Conservation (phyloP, 1,140 invertebrate species). For the Cotesia typhae region DNA sequence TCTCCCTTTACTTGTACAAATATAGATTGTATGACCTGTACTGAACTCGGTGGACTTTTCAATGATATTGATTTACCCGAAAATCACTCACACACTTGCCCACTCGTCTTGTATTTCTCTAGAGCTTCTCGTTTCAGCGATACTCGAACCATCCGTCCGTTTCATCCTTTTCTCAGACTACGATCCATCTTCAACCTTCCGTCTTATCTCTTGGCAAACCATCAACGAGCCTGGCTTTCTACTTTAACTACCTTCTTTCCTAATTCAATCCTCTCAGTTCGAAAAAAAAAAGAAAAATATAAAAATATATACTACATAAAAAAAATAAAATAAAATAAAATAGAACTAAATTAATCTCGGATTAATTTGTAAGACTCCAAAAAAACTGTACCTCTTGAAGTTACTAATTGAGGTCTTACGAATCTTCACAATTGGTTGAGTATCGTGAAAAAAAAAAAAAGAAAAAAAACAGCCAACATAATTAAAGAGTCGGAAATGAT, state of each 20-base stretch:
- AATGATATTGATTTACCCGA: constrained; percentile 46
- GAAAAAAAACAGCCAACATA: too few species aligned
- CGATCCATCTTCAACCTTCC: constrained; percentile 23
- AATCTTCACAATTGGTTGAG: too few species aligned
- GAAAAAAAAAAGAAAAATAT: constrained; percentile 22
- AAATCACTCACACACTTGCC: not conserved
- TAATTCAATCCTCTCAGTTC: constrained; percentile 31
- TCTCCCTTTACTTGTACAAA: not conserved
- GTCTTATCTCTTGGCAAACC: constrained; percentile 24
- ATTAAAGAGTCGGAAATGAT: too few species aligned
- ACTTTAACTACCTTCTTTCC: constrained; percentile 26
- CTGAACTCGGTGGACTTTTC: constrained; percentile 48
- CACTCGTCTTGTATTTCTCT: constrained; percentile 15
- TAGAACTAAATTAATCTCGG: not conserved
- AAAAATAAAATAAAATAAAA: not conserved
- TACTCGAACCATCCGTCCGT: constrained; percentile 21
- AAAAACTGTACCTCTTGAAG: too few species aligned
- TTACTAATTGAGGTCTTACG: too few species aligned
- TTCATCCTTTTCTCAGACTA: constrained; percentile 21
- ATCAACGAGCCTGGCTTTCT: constrained; percentile 30
- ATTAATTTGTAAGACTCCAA: not conserved
- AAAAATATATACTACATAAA: not conserved
- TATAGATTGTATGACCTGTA: constrained; percentile 25
- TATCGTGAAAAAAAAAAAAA: too few species aligned
- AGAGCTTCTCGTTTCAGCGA: constrained; percentile 16